A percentile compares a stretch with the other conserved stretches of the same genome.
phyloP scores from a whole-genome alignment of 2,888 invertebrate species.

The Sesia apiformis region DNA sequence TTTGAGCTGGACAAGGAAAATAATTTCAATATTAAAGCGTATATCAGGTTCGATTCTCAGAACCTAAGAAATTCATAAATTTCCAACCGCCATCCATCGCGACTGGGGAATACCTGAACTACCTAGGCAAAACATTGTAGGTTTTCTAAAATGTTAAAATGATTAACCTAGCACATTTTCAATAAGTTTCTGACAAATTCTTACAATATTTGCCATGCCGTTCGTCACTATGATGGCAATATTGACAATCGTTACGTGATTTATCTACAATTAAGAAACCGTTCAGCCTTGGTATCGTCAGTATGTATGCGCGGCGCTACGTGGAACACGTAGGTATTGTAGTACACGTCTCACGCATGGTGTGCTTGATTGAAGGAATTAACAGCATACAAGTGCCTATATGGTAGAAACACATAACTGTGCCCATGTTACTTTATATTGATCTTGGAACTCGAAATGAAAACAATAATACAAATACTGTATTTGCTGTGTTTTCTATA shows the following conservation, averaged over 20 bases:
- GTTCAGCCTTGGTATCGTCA: slow-evolving; percentile 10
- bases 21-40: too few species aligned
- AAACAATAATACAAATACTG: background rate
- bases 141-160: too few species aligned
- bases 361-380: background rate
- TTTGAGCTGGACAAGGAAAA: too few species aligned
- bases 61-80: too few species aligned
- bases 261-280: slow-evolving; percentile 8
- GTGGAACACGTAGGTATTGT: slow-evolving; percentile 7
- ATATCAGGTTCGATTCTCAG: too few species aligned
- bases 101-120: too few species aligned
- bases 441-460: background rate
- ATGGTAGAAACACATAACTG: background rate
- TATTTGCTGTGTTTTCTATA: background rate
- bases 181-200: too few species aligned
- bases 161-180: too few species aligned
- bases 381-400: background rate
- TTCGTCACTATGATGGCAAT: too few species aligned
- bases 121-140: too few species aligned
- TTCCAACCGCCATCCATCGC: too few species aligned
- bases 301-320: slow-evolving; percentile 1
- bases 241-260: slow-evolving; percentile 19
- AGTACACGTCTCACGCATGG: background rate
- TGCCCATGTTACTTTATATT: background rate
- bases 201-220: too few species aligned